Base-by-base conservation (phyloP, 2,797 vertebrate species). In the Danionella dracula region DNA sequence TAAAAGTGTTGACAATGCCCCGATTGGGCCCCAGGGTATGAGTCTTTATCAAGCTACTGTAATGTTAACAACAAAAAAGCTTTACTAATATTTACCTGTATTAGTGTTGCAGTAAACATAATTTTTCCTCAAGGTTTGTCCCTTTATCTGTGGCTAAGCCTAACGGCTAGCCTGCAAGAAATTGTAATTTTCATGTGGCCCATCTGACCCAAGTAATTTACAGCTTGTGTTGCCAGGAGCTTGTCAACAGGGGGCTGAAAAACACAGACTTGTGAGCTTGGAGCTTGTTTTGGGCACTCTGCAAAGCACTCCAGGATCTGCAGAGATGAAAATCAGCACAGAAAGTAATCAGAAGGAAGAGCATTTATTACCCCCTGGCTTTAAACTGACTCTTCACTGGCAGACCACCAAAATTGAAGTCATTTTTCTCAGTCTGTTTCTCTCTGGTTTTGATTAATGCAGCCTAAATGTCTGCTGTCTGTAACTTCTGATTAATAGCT, bases 281-380 rank as follows among this genome's bases (percentile, higher is more conserved):
- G 48, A 40, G 57, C 71, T 74, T 70, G 56, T 78, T 74, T n/a
- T 66, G 76, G 81, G 76, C 77, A 74, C 79, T 75, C 79, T 68
- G 61, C 74, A 57, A 49, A 73, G 55, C 73, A 53, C 58, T 37
- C 59, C 21, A 37, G 40, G 44, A 51, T 41, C 50, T 40, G 68
- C 62, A 64, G 49, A 42, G 21, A 63, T 41, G 65, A 55, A 57
- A 44, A 27, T 50, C 58, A 29, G 49, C 27, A 64, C 66, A 50
- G 44, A 66, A 73, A 68, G 74, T 75, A 75, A 75, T 80, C 74
- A 68, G 79, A 79, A 79, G 64, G 71, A 66, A 74, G 81, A 76
- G 77, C 82, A 76, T 84, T 87, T 85, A 85, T 88, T 85, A 82
- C 81, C 70, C 23, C 55, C 73, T 81, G 78, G 61, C 79, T 86